Percentiles rank a stretch among this genome's conserved stretches.
Conservation (phyloP, 2,888 invertebrate species). For the Lasiommata megera region DNA sequence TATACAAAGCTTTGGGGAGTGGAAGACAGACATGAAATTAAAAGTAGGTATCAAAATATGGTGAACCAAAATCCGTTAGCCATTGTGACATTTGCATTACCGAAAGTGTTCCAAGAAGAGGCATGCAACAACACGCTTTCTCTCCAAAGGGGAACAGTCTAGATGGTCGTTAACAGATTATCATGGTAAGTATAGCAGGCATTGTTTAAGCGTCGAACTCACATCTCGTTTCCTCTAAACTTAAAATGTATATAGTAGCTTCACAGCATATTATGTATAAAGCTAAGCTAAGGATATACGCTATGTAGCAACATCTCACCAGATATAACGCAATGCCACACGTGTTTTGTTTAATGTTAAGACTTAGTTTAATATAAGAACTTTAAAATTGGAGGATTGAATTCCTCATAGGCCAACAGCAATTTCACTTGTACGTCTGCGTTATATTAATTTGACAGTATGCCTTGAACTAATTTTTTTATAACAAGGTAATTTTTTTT, state of each 20-base stretch:
- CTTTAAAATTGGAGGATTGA: no score
- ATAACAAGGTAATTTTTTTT: no score
- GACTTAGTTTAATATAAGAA: neutral
- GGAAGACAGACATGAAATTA: constrained; percentile 52
- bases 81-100: constrained; percentile 72
- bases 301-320: neutral
- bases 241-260: neutral
- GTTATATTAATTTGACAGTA: no score
- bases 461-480: no score
- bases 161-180: constrained; percentile 69
- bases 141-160: constrained; percentile 67
- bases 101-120: constrained; percentile 73
- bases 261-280: no score
- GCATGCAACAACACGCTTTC: constrained; percentile 65
- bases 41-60: constrained; percentile 51
- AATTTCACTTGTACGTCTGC: no score
- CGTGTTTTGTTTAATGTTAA: neutral
- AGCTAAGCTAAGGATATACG: neutral
- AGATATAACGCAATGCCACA: neutral
- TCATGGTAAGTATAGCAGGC: constrained; percentile 68
- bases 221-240: constrained; percentile 11
- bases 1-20: constrained; percentile 36
- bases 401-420: no score
- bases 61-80: constrained; percentile 58
- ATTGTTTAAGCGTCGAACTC: constrained; percentile 35